Conservation (phyloP, 2,888 invertebrate genomes). For the Luperina testacea region DNA sequence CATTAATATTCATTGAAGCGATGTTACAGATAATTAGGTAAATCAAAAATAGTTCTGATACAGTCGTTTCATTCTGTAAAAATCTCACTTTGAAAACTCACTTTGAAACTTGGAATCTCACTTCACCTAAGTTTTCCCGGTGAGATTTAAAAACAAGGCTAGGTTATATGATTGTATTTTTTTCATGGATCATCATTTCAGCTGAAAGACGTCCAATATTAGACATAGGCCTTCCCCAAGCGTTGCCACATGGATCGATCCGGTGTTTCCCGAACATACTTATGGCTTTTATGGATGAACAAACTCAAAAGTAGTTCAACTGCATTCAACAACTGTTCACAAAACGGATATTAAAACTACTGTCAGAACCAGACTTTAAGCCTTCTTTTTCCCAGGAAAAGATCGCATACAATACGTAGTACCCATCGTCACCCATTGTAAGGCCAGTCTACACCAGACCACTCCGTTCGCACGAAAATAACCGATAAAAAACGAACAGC, state of each 20-base stretch:
- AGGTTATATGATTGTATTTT: not conserved
- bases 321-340: conserved; percentile 6
- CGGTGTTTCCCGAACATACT: not conserved
- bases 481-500: conserved; percentile 86
- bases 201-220: not conserved
- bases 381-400: conserved; percentile 55
- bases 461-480: conserved; percentile 88
- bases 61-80: not conserved
- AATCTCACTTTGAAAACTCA: not conserved
- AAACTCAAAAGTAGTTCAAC: conserved; percentile 11
- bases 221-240: not conserved
- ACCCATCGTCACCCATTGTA: conserved; percentile 73
- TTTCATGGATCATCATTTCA: not conserved
- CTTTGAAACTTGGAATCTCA: too few species aligned
- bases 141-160: too few species aligned
- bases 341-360: conserved; percentile 47
- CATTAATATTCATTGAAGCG: not conserved
- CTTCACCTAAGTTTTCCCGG: too few species aligned
- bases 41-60: not conserved
- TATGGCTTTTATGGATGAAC: conserved; percentile 1
- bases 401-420: conserved; percentile 65
- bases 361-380: conserved; percentile 57
- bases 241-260: not conserved
- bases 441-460: conserved; percentile 83
- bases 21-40: not conserved